Base-by-base conservation (phyloP, 2,113 vertebrate species). In the Rhinolophus ferrumequinum region DNA sequence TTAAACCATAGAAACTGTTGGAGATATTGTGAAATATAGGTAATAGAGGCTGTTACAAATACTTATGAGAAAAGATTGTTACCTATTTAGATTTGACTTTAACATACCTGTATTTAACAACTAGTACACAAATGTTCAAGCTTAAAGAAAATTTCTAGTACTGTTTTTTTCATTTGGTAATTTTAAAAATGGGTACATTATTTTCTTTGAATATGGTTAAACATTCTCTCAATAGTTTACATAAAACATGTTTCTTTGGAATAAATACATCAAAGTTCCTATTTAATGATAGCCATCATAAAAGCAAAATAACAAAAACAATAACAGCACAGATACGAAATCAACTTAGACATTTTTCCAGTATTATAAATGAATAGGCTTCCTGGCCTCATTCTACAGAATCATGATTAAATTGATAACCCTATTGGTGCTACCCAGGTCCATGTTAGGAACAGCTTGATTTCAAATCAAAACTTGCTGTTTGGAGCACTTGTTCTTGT, bases 11-110 rank as follows among this genome's bases (percentile, higher is more conserved):
- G 98, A 98, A 98, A 98, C 93, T 93, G 82, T 97, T 98, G 95
- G 97, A 97, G 93, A 96, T 97, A 97, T 97, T 97, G 81, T 98
- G 97, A 97, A 97, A 97, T 92, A 97, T 88, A 97, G 70, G 62
- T 82, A 93, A 92, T 47, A 91, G 41, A 83, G 76, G 47, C 69
- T 95, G 81, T 96, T 98, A 90, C 69, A 93, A 87, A 67, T 97
- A 56, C 70, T 94, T 89, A 87, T 95, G 90, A 88, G 79, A 96
- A 98, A 97, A 93, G 75, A 98, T 97, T 6, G 3, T 97, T 92
- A 72, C 54, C 85, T 93, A 91, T 97, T 97, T 97, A 82, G 85
- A 95, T 83, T 85, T 94, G 85, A 94, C 86, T 85, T 93, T 67
- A 64, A 97, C 85, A 79, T 50, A 50, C 47, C 12, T 13, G 47